A percentile compares a stretch with the other conserved stretches of the same genome.
phyloP scores from a whole-genome alignment of 2,888 invertebrate genomes.

The Drosophila siamana region DNA sequence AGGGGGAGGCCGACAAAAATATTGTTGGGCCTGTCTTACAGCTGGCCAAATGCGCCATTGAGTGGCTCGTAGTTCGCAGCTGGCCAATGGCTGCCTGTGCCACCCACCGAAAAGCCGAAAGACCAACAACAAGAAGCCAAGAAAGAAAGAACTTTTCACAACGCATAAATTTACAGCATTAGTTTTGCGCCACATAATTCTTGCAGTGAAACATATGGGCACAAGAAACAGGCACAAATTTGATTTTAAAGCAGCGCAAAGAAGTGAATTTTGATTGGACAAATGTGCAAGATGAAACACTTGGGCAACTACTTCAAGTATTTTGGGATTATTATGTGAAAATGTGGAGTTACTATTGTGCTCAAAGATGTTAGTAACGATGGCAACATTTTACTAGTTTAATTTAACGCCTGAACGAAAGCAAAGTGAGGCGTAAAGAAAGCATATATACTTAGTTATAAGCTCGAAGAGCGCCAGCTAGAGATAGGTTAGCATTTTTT shows the following conservation, averaged over 20 bases:
- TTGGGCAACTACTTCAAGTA: conserved; percentile 21
- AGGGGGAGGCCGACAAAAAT: conserved; percentile 40
- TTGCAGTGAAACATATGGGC: conserved; percentile 67
- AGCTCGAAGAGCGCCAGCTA: conserved; percentile 26
- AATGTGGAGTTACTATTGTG: too few species aligned
- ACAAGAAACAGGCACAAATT: conserved; percentile 57
- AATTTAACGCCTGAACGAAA: conserved; percentile 58
- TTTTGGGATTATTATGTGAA: not conserved
- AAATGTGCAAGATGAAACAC: conserved; percentile 23
- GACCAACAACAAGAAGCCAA: not conserved
- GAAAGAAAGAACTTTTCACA: conserved; percentile 67
- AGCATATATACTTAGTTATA: conserved; percentile 12
- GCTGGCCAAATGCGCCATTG: conserved; percentile 54
- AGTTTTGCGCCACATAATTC: conserved; percentile 79
- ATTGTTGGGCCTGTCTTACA: conserved; percentile 67
- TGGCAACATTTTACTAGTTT: conserved; percentile 25
- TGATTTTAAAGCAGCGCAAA: conserved; percentile 68
- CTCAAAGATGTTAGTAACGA: too few species aligned
- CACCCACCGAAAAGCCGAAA: conserved; percentile 2
- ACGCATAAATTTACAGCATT: conserved; percentile 77
- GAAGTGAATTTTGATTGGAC: conserved; percentile 76
- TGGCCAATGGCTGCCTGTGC: conserved; percentile 52
- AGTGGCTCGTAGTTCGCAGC: conserved; percentile 56
- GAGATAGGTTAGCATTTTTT: conserved; percentile 42
- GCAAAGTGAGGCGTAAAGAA: conserved; percentile 19